A percentile compares a stretch with the other conserved stretches of the same genome.
phyloP scores from a whole-genome alignment of 1,140 invertebrate genomes.

The Platyura marginata region DNA sequence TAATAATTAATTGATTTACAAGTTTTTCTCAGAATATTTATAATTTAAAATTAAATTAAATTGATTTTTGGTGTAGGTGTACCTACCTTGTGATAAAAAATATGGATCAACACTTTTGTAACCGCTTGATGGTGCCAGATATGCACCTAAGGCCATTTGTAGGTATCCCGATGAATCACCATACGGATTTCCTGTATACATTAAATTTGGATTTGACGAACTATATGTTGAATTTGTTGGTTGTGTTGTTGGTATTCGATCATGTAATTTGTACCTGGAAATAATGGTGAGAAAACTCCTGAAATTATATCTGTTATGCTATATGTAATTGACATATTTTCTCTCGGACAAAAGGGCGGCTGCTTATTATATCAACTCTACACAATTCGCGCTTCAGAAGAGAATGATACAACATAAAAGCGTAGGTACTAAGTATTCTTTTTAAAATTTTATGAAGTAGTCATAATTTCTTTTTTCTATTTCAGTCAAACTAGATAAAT shows the following conservation, averaged over 20 bases:
- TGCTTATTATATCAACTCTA: background rate
- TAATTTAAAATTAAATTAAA: too few relatives aligned
- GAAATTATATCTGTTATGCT: background rate
- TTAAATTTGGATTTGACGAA: constrained; percentile 12
- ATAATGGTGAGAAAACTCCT: too few relatives aligned
- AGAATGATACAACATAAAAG: too few relatives aligned
- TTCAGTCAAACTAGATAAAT: too few relatives aligned
- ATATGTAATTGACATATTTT: background rate
- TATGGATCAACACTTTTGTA: constrained; percentile 46
- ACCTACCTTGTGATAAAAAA: constrained; percentile 47
- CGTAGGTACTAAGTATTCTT: too few relatives aligned
- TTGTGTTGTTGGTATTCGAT: constrained; percentile 1
- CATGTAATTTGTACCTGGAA: background rate
- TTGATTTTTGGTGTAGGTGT: too few relatives aligned
- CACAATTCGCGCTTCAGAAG: too few relatives aligned
- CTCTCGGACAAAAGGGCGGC: background rate
- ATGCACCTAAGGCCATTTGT: constrained; percentile 42
- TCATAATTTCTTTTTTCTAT: too few relatives aligned
- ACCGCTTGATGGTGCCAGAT: constrained; percentile 34
- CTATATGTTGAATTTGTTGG: constrained; percentile 1
- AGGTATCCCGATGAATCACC: constrained; percentile 31
- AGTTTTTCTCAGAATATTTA: too few relatives aligned
- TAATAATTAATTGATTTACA: too few relatives aligned
- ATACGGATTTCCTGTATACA: constrained; percentile 25
- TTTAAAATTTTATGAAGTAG: too few relatives aligned